These are phyloP conservation scores for Amblyornis subalaris DNA, from an alignment of 2,113 vertebrate genomes.

Conservation along the genomic window DNA sequence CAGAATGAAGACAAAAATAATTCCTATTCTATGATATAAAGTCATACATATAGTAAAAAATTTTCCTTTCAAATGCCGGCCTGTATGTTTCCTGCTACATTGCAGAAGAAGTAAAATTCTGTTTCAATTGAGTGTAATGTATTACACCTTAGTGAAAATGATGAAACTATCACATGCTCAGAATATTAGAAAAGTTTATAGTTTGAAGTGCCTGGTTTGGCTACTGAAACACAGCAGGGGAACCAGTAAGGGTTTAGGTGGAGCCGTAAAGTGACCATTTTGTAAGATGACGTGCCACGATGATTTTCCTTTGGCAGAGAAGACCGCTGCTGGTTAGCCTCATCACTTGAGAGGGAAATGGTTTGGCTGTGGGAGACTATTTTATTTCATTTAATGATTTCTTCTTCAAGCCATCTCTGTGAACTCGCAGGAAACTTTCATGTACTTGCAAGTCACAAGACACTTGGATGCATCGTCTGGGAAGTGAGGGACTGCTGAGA, in stretches of 20 bases:
- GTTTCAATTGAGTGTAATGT: not conserved
- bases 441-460: not conserved
- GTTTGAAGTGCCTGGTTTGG: not conserved
- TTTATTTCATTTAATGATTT: not conserved
- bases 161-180: not conserved
- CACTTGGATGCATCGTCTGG: rapidly evolving
- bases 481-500: not conserved
- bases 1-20: not conserved
- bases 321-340: not conserved
- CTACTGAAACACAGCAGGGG: not conserved
- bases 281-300: not conserved
- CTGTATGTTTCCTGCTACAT: not conserved
- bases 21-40: not conserved
- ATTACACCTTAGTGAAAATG: not conserved
- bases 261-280: not conserved
- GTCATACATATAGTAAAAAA: not conserved
- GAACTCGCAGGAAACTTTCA: not conserved
- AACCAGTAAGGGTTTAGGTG: not conserved
- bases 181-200: not conserved
- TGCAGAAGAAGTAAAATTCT: not conserved
- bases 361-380: not conserved
- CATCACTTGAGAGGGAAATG: not conserved
- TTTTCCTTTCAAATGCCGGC: not conserved
- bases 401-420: not conserved
- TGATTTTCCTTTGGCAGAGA: not conserved